Conservation (phyloP, 2,888 invertebrate genomes). For the Dexiosoma caninum region DNA sequence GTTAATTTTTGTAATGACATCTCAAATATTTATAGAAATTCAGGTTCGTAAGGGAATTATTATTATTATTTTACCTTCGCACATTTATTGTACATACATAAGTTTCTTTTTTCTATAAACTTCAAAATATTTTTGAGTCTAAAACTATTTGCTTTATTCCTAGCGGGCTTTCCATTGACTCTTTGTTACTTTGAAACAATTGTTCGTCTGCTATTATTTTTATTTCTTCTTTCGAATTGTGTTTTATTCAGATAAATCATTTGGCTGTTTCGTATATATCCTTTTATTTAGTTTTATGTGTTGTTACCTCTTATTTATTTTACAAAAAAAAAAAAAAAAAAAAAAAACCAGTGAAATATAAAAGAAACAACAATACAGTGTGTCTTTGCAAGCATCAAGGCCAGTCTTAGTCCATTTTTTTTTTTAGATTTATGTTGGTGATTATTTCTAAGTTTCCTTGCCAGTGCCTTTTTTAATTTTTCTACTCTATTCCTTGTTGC, state of each 20-base stretch:
- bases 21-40: too few relatives aligned
- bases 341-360: neutral
- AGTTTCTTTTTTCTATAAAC: too few relatives aligned
- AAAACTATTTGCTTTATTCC: neutral
- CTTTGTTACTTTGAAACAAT: conserved; percentile 24
- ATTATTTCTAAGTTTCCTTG: conserved; percentile 70
- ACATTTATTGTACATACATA: too few relatives aligned
- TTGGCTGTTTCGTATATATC: conserved; percentile 42
- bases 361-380: conserved; percentile 36
- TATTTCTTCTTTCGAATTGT: conserved; percentile 31
- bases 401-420: conserved; percentile 63
- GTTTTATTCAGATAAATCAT: conserved; percentile 55
- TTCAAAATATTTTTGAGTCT: neutral
- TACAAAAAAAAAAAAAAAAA: neutral
- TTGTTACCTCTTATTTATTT: conserved; percentile 17
- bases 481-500: conserved; percentile 7
- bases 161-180: neutral
- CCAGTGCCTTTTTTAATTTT: conserved; percentile 28
- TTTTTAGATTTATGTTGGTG: conserved; percentile 72
- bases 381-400: conserved; percentile 37
- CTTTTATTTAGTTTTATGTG: conserved; percentile 40
- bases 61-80: too few relatives aligned
- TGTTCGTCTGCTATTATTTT: conserved; percentile 31
- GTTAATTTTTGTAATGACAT: too few relatives aligned
- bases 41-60: too few relatives aligned